Conservation (phyloP, 2,888 invertebrate species). For the Andrena camellia region DNA sequence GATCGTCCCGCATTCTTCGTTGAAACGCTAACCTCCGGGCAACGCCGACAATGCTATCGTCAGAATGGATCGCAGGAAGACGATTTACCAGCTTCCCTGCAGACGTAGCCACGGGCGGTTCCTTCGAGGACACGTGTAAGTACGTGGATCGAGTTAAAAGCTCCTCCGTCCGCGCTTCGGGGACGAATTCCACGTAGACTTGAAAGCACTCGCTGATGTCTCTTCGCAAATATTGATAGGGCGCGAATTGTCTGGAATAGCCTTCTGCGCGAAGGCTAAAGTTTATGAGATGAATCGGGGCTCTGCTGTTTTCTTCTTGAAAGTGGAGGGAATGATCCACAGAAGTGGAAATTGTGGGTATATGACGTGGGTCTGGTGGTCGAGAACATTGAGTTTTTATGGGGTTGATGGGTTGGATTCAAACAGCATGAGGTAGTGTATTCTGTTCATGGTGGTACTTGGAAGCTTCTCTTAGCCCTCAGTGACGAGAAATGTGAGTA, state of each 20-base stretch:
- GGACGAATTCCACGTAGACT: neutral
- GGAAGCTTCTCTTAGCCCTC: neutral
- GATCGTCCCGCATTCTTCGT: constrained; percentile 41
- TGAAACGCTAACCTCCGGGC: constrained; percentile 50
- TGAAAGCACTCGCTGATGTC: constrained; percentile 20
- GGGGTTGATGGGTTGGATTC: neutral
- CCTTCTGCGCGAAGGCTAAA: neutral
- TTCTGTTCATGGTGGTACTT: neutral
- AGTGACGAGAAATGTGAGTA: too few species aligned
- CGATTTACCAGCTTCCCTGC: constrained; percentile 61
- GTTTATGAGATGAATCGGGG: neutral
- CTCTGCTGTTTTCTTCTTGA: neutral
- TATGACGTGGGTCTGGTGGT: too few species aligned
- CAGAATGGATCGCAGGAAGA: constrained; percentile 65
- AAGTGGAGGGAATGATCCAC: neutral
- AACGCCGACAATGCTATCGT: constrained; percentile 53
- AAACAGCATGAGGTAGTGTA: neutral
- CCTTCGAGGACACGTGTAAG: constrained; percentile 42
- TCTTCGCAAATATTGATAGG: constrained; percentile 34
- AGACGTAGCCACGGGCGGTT: constrained; percentile 61
- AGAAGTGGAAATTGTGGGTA: neutral
- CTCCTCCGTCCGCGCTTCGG: constrained; percentile 1
- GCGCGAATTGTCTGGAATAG: constrained; percentile 10
- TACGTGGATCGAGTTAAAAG: constrained; percentile 18
- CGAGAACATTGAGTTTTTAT: neutral